Evolutionary conservation across 2,797 vertebrate genomes (phyloP), one percentile per base, ranked within the genome.

Genomic region (Sylvilagus floridanus): DNA sequence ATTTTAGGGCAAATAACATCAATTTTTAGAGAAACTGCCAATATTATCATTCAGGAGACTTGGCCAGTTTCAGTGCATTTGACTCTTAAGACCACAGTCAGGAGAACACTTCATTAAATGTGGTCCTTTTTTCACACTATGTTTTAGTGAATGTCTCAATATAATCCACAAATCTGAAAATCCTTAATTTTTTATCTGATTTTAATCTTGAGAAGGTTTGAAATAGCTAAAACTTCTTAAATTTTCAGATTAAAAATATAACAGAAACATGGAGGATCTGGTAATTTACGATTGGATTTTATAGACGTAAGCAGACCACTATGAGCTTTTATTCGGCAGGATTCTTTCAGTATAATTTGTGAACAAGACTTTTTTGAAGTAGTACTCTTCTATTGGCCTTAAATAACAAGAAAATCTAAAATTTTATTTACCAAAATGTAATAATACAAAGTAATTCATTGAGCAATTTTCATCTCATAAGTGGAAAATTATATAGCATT

Each of bases 291-390:
- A 37, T 2, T 10, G 13, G 14, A 24, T 63, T 79, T 75, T 86
- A 75, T 9, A 0, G 57, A 71, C 66, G 0, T 60, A 52, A 52
- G 14, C 73, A 4, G 13, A 57, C n/a, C 42, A 35, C 16, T 63
- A 4, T 71, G 66, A 87, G 16, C 12, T 19, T 63, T 82, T 73
- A 30, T n/a, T 73, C 5, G 37, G 50, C 24, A 77, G 4, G 28
- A 21, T 37, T 87, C 77, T 75, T 87, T 72, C 50, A 26, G 22
- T 28, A 21, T 54, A 68, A 92, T 73, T 77, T 88, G 26, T 89
- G 10, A 78, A n/a, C 14, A 32, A 77, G 5, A 63, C 57, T 81
- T 79, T 75, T 89, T 21, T 19, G 84, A 72, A 72, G 11, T 35
- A 16, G 19, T 30, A 24, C 4, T 52, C 4, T 84, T 57, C 22